Evolutionary conservation across 2,888 invertebrate species (phyloP).

Genomic region (Spatulosminthurus flaviceps): DNA sequence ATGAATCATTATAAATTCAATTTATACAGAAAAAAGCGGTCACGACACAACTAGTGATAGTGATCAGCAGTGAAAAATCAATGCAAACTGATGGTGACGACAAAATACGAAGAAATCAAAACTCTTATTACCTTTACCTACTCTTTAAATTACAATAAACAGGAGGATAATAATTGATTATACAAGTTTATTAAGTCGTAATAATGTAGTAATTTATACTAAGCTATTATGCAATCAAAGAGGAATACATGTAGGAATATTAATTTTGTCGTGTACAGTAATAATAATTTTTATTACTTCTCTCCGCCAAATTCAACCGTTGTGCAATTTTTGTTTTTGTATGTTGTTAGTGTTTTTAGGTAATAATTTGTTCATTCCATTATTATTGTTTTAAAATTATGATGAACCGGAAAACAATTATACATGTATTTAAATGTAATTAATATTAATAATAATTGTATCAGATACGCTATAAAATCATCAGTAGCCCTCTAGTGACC

Average conservation of each 20-base stretch:
- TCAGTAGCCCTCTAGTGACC: no score
- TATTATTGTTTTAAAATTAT: constrained; percentile 18
- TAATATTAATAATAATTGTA: not conserved
- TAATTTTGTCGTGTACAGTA: constrained; percentile 5
- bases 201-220: constrained; percentile 1
- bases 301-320: constrained; percentile 39
- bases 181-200: constrained; percentile 6
- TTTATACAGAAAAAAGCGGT: constrained; percentile 64
- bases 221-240: constrained; percentile 4
- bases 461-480: not conserved
- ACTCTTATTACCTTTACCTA: constrained; percentile 29
- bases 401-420: not conserved
- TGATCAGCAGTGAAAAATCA: constrained; percentile 64
- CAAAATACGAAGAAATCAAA: constrained; percentile 16
- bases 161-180: constrained; percentile 4
- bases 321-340: constrained; percentile 40
- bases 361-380: constrained; percentile 18
- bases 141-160: not conserved
- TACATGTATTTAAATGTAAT: constrained; percentile 1
- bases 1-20: constrained; percentile 49
- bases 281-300: constrained; percentile 20
- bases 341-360: constrained; percentile 15
- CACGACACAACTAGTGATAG: constrained; percentile 65
- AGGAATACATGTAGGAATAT: not conserved
- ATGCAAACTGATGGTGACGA: constrained; percentile 28